phyloP scores from a whole-genome alignment of 1,140 invertebrate species.

The Lethrus apterus region DNA sequence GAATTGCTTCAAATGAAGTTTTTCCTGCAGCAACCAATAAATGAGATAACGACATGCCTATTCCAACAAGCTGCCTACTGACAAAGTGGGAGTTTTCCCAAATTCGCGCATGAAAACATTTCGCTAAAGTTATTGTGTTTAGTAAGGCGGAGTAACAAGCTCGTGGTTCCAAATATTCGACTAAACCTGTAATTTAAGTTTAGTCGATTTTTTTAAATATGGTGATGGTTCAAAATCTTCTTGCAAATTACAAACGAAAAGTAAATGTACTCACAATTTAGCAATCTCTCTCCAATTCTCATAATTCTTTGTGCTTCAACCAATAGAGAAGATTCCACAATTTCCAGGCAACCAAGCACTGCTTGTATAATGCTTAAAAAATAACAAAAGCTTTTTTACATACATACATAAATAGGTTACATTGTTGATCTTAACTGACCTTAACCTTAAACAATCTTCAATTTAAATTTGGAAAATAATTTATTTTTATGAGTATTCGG shows the following conservation, averaged over 20 bases:
- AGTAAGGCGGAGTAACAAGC: constrained; percentile 45
- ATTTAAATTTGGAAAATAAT: no score
- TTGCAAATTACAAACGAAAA: background rate
- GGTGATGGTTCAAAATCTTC: background rate
- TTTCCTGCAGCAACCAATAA: constrained; percentile 59
- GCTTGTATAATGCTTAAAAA: constrained; percentile 65
- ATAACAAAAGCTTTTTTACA: no score
- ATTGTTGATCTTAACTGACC: no score
- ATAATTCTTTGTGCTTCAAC: constrained; percentile 66
- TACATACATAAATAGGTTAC: no score
- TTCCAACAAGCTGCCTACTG: constrained; percentile 61
- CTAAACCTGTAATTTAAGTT: constrained; percentile 44
- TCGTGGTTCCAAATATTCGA: constrained; percentile 36
- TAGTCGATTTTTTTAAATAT: background rate
- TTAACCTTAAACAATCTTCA: no score
- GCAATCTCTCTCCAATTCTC: constrained; percentile 55
- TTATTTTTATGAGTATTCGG: no score
- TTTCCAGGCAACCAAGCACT: constrained; percentile 58
- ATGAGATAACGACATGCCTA: constrained; percentile 58
- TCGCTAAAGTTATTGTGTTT: constrained; percentile 53
- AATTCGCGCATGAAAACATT: constrained; percentile 58
- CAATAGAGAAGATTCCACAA: constrained; percentile 57
- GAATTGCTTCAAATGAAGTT: constrained; percentile 56
- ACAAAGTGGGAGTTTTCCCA: constrained; percentile 71
- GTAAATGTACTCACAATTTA: constrained; percentile 54